A percentile compares a stretch with the other conserved stretches of the same genome.
These are phyloP conservation scores for Fragum fragum DNA, from an alignment of 2,888 invertebrate genomes.

Conservation along the genomic window DNA sequence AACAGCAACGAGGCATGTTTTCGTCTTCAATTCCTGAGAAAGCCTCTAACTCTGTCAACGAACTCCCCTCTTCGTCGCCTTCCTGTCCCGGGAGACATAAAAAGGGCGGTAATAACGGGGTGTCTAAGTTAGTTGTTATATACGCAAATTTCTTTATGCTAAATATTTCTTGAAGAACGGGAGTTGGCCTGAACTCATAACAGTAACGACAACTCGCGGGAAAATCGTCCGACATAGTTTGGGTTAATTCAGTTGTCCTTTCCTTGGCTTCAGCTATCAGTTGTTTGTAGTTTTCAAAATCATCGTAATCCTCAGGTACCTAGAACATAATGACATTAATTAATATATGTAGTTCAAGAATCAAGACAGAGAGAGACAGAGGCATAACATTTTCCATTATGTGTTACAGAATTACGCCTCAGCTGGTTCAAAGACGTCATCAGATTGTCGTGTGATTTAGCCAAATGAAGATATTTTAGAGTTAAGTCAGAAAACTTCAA, in stretches of 20 bases:
- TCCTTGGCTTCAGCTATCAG: slow-evolving; percentile 11
- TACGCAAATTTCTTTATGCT: slow-evolving; percentile 12
- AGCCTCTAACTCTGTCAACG: slow-evolving; percentile 2
- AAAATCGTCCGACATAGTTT: slow-evolving; percentile 16
- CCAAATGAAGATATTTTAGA: too few species aligned
- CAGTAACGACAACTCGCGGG: slow-evolving; percentile 11
- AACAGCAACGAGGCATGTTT: slow-evolving; percentile 34
- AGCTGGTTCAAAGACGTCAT: too few species aligned
- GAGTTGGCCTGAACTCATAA: slow-evolving; percentile 11
- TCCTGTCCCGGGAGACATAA: slow-evolving; percentile 30
- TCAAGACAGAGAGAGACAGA: too few species aligned
- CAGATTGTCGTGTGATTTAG: too few species aligned
- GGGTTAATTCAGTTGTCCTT: slow-evolving; percentile 8
- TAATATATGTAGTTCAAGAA: too few species aligned
- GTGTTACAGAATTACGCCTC: too few species aligned
- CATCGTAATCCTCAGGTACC: slow-evolving; percentile 39
- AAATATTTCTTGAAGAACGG: not conserved
- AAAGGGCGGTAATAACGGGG: slow-evolving; percentile 54
- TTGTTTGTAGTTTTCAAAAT: slow-evolving; percentile 36
- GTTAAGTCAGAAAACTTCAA: too few species aligned
- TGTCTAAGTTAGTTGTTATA: slow-evolving; percentile 14
- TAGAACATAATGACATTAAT: too few species aligned
- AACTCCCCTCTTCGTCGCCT: slow-evolving; percentile 13
- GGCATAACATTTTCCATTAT: too few species aligned
- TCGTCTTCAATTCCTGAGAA: slow-evolving; percentile 24